phyloP scores from a whole-genome alignment of 2,797 vertebrate species.

The Sorex maritimensis region DNA sequence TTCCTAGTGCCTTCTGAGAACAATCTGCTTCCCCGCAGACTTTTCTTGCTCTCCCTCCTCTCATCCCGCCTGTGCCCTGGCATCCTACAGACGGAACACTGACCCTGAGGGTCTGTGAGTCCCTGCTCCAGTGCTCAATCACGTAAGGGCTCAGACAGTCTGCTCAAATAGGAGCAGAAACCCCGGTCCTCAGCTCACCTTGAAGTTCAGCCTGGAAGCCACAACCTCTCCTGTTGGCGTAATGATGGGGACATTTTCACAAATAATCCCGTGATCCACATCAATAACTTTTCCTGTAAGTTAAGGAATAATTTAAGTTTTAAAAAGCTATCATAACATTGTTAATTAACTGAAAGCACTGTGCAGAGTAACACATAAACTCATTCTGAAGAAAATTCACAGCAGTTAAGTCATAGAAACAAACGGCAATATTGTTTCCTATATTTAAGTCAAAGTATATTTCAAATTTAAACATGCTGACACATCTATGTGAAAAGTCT shows the following conservation, averaged over 20 bases:
- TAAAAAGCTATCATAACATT: constrained; percentile 65
- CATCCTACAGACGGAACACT: constrained; percentile 89
- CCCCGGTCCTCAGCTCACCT: constrained; percentile 94
- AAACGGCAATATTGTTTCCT: constrained; percentile 13
- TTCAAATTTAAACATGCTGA: constrained; percentile 28
- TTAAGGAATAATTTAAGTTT: constrained; percentile 73
- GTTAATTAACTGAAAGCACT: constrained; percentile 34
- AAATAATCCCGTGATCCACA: constrained; percentile 97
- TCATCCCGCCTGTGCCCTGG: constrained; percentile 86
- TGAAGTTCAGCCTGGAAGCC: constrained; percentile 97
- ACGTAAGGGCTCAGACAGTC: constrained; percentile 71
- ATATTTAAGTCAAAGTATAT: constrained; percentile 12
- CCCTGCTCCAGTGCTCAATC: too few relatives aligned
- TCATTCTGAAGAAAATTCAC: constrained; percentile 45
- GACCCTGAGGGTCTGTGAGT: constrained; percentile 76
- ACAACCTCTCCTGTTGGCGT: constrained; percentile 98
- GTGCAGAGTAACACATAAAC: neutral
- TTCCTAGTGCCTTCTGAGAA: constrained; percentile 77
- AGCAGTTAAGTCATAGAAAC: constrained; percentile 27
- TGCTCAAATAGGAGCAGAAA: constrained; percentile 88
- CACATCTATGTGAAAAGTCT: constrained; percentile 31
- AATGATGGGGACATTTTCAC: constrained; percentile 98
- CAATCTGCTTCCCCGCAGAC: constrained; percentile 88
- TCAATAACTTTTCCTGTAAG: constrained; percentile 96
- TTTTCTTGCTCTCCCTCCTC: constrained; percentile 90